Base-by-base conservation (phyloP, 2,113 vertebrate species). In the Macaca nemestrina region DNA sequence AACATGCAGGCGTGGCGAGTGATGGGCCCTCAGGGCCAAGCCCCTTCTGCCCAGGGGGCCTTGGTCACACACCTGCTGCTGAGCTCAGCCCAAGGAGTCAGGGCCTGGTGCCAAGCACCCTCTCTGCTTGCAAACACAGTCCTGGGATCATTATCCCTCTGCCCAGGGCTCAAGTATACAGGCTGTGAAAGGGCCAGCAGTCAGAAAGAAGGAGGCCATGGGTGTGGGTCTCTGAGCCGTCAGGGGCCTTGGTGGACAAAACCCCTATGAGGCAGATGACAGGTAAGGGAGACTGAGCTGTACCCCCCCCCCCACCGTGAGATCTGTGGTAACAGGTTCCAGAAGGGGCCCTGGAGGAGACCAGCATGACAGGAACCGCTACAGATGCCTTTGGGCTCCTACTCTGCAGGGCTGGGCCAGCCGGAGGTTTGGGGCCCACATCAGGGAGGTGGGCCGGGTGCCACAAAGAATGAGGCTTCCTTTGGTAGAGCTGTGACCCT, bases 381-480 rank as follows among this genome's bases (percentile, higher is more conserved):
- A 3, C 18, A 0, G 61, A 59, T 40, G 72, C 59, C 38, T 48
- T 25, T 9, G 55, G 3, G 23, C 48, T 48, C 32, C 35, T 92
- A 10, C 67, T 84, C 57, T 40, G 38, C 22, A 57, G 5, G 20
- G 83, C 11, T 23, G n/a, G 70, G 43, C 30, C 38, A 3, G 72
- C 80, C 20, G 43, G 8, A 86, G 72, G 40, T 10, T n/a, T 48
- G 11, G 45, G 45, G 45, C 45, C 45, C 45, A 11, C 4, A 18
- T 23, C 64, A 38, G 18, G 14, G 38, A 14, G 12, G 40, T 17
- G 40, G 27, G 32, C 8, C 11, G 17, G 35, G 45, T 18, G 10
- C 27, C 18, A 40, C 32, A 43, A 23, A 0, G 23, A 79, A 50
- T 0, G 1, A 57, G 61, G 40, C 43, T 35, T 13, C 3, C 0